Percentiles rank a stretch among this genome's conserved stretches.
Evolutionary conservation across 2,888 invertebrate genomes (phyloP).

Genomic region (Didymodactylos carnosus): DNA sequence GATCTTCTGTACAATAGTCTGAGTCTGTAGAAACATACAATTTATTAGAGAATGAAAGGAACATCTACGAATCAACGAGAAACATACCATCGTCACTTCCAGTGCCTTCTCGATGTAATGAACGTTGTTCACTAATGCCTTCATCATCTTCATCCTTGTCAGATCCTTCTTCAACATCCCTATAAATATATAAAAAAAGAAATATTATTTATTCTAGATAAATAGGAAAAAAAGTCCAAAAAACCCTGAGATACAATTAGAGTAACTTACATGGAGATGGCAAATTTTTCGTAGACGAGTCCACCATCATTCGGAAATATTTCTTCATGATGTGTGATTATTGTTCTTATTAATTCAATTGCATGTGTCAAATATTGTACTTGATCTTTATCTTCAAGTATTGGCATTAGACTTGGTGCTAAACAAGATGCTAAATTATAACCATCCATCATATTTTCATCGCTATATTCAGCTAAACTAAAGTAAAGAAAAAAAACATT

Average conservation of each 20-base stretch:
- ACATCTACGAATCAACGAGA: background rate
- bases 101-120: conserved; percentile 23
- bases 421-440: conserved; percentile 93
- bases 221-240: background rate
- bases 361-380: conserved; percentile 73
- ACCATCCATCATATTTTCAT: conserved; percentile 95
- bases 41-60: background rate
- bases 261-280: background rate
- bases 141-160: conserved; percentile 40
- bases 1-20: background rate
- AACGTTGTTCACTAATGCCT: conserved; percentile 44
- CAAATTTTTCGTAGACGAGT: conserved; percentile 20
- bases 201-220: too few relatives aligned
- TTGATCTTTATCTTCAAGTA: conserved; percentile 78
- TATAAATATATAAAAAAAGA: conserved; percentile 37
- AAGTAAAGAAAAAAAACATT: background rate
- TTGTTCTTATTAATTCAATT: conserved; percentile 80
- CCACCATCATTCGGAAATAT: conserved; percentile 41
- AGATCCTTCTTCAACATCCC: conserved; percentile 54
- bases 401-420: conserved; percentile 85
- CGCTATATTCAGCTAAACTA: conserved; percentile 68
- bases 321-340: conserved; percentile 66
- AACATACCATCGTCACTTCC: conserved; percentile 51
- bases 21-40: background rate
- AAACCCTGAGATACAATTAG: background rate